Evolutionary conservation across 1,140 invertebrate genomes (phyloP).

Genomic region (Drosophila novamexicana): DNA sequence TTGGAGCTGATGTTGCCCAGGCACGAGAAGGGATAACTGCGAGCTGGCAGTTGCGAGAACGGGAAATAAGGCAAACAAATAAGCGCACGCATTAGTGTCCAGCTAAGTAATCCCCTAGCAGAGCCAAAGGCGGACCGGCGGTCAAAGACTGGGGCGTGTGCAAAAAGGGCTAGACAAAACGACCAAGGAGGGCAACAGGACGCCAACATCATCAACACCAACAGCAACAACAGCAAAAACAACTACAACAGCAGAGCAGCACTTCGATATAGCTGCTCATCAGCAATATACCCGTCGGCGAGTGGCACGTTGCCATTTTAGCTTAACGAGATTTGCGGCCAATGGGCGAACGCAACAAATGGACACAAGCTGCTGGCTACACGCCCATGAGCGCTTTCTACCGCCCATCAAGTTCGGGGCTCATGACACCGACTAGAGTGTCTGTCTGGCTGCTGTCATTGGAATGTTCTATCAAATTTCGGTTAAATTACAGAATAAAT

Average conservation of each 20-base stretch:
- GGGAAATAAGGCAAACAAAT: constrained; percentile 61
- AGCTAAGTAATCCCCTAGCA: constrained; percentile 74
- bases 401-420: constrained; percentile 19
- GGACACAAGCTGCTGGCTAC: constrained; percentile 25
- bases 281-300: constrained; percentile 58
- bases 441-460: constrained; percentile 57
- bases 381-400: background rate
- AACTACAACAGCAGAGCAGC: constrained; percentile 15
- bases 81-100: constrained; percentile 78
- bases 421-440: constrained; percentile 6
- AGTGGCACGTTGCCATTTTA: constrained; percentile 78
- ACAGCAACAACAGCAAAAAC: background rate
- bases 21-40: constrained; percentile 52
- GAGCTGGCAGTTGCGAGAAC: constrained; percentile 8
- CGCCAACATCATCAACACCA: constrained; percentile 17
- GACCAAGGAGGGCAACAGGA: constrained; percentile 19
- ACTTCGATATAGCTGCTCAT: constrained; percentile 62
- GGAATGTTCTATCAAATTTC: constrained; percentile 79
- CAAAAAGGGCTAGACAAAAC: constrained; percentile 59
- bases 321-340: constrained; percentile 79
- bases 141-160: constrained; percentile 54
- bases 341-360: constrained; percentile 57
- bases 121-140: constrained; percentile 31
- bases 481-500: constrained; percentile 81
- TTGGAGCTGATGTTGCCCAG: constrained; percentile 45